Evolutionary conservation across 2,888 invertebrate genomes (phyloP).

Genomic region (Mythimna albipuncta): DNA sequence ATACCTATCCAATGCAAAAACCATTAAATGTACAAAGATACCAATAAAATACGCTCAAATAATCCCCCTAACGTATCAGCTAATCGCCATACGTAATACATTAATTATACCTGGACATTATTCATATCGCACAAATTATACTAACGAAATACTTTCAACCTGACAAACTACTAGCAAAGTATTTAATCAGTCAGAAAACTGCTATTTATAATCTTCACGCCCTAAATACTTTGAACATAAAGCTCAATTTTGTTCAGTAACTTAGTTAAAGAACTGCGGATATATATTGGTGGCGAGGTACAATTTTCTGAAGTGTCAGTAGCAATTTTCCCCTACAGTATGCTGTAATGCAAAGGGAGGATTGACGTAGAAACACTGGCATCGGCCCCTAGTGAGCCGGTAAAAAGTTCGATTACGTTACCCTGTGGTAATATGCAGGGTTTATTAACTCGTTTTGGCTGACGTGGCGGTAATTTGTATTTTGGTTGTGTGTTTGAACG

Average conservation of each 20-base stretch:
- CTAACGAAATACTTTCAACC: slow-evolving; percentile 59
- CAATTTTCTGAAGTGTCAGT: slow-evolving; percentile 72
- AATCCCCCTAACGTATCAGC: slow-evolving; percentile 31
- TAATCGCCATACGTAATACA: slow-evolving; percentile 44
- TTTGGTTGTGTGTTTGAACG: slow-evolving; percentile 19
- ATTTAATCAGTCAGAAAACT: slow-evolving; percentile 58
- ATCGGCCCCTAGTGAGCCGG: slow-evolving; percentile 40
- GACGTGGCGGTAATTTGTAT: slow-evolving; percentile 31
- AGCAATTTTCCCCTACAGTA: slow-evolving; percentile 65
- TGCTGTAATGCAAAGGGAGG: slow-evolving; percentile 60
- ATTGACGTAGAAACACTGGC: slow-evolving; percentile 62
- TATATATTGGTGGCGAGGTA: slow-evolving; percentile 57
- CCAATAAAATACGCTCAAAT: slow-evolving; percentile 24
- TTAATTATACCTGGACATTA: slow-evolving; percentile 52
- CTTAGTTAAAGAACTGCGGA: slow-evolving; percentile 32
- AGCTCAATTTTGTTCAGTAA: slow-evolving; percentile 21
- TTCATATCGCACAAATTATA: slow-evolving; percentile 61
- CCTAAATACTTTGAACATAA: slow-evolving; percentile 1
- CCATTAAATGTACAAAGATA: slow-evolving; percentile 18
- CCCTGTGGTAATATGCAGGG: slow-evolving; percentile 24
- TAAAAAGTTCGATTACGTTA: slow-evolving; percentile 59
- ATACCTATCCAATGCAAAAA: background rate
- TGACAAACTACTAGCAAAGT: slow-evolving; percentile 55
- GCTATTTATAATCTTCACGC: slow-evolving; percentile 6
- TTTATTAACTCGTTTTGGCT: slow-evolving; percentile 51